These are phyloP conservation scores for Eueremaeus valkanovi DNA, from an alignment of 2,888 invertebrate species.

Conservation along the genomic window DNA sequence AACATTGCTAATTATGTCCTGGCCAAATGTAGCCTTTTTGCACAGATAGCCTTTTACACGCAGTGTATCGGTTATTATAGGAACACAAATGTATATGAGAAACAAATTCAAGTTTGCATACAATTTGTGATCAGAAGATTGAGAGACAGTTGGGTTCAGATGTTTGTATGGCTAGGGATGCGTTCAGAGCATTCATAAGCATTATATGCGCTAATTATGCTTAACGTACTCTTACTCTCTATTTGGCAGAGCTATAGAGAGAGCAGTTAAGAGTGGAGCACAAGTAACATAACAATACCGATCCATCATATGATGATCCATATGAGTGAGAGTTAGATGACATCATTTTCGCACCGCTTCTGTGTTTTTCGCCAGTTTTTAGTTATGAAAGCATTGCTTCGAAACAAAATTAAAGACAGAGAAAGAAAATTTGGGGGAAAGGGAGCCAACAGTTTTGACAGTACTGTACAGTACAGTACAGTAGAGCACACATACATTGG, in stretches of 20 bases:
- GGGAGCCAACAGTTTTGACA: not conserved
- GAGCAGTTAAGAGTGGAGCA: not conserved
- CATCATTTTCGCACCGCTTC: conserved; percentile 21
- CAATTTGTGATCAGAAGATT: not conserved
- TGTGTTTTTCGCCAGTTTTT: not conserved
- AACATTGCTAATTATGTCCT: no score
- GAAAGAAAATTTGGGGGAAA: not conserved
- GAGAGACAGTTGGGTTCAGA: conserved; percentile 4
- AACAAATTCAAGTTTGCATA: no score
- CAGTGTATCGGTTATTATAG: no score
- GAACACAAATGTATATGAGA: no score
- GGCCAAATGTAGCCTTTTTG: no score
- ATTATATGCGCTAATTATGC: conserved; percentile 26
- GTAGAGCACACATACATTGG: not conserved
- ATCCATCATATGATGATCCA: conserved; percentile 31
- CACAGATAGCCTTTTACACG: no score
- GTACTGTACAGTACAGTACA: not conserved
- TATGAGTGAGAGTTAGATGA: conserved; percentile 27
- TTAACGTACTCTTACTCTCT: no score
- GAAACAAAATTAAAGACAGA: conserved; percentile 23
- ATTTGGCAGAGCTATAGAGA: not conserved
- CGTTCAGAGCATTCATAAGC: not conserved
- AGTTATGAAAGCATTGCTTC: not conserved
- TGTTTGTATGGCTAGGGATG: not conserved
- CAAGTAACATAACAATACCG: conserved; percentile 16